Conservation (phyloP, 2,113 vertebrate species). For the Phrynosoma platyrhinos region DNA sequence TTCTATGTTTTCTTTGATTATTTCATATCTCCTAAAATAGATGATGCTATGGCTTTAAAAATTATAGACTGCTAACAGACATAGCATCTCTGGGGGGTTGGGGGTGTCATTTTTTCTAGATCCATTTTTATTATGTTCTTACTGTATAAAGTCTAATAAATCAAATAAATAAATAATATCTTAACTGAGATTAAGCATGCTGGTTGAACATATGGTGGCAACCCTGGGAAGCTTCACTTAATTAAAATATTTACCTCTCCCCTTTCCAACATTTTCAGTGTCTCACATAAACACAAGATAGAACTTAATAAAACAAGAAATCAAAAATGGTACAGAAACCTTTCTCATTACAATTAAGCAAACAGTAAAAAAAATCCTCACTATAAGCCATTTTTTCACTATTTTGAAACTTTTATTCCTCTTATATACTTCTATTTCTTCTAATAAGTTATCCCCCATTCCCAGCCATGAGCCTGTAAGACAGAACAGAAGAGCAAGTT, state of each 20-base stretch:
- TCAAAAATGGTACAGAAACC: background rate
- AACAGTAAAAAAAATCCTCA: background rate
- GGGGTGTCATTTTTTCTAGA: background rate
- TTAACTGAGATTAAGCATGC: conserved; percentile 2
- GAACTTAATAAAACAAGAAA: background rate
- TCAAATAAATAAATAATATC: background rate
- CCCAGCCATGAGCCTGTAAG: background rate
- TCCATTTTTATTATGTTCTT: conserved; percentile 7
- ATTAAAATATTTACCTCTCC: background rate
- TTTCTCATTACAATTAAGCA: background rate
- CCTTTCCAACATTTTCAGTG: background rate
- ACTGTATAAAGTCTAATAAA: background rate
- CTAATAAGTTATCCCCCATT: background rate
- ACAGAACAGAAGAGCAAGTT: background rate
- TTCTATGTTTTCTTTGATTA: conserved; percentile 50
- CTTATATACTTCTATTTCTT: background rate
- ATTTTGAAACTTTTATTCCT: background rate
- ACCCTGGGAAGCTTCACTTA: background rate
- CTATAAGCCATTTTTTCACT: background rate
- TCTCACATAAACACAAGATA: background rate
- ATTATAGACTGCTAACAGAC: background rate
- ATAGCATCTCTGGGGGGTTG: background rate
- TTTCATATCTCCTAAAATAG: conserved; percentile 1
- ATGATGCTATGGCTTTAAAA: background rate
- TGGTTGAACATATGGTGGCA: background rate